Base-by-base conservation (phyloP, 2,888 invertebrate species). In the Chymomyza amoena region DNA sequence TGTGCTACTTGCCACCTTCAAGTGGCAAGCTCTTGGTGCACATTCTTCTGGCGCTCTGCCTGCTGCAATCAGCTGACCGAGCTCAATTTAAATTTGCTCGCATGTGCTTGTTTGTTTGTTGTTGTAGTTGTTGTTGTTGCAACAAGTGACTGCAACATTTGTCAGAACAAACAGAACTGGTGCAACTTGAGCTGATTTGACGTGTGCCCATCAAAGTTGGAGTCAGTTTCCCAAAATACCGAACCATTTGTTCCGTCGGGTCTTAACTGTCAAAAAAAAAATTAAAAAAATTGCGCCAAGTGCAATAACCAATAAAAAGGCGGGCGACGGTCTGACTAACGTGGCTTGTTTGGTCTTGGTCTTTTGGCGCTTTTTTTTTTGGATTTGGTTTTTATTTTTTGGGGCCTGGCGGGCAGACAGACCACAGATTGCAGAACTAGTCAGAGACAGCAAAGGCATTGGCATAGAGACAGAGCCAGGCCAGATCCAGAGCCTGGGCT, bases 131-230 rank as follows among this genome's bases (percentile, higher is more conserved):
- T 10, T 13, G 13, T 7, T 45, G 36, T 9, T 45, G 39, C 39
- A 45, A 45, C 39, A 45, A 45, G 39, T 45, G 39, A 13, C 13
- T 13, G 13, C 13, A 45, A 45, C 39, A 45, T 45, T 45, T 45
- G 39, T 45, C 39, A 45, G 39, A 45, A 45, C 39, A 10, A 45
- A 13, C 39, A 13, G 13, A 45, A 15, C 6, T 13, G 13, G 39
- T 36, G 36, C 36, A 36, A 36, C 39, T 13, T 36, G 6, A 28
- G 59, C 28, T 65, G 59, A 69, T 62, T 62, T 51, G 72, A 72
- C 72, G 65, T 74, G 74, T 81, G 80, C 67, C 81, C 74, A 76
- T 71, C 81, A 78, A 57, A 66, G n/a, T 20, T 0, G 6, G 32
- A 6, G 39, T 13, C 39, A 45, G 39, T 13, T 51, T n/a, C 51